A percentile compares a stretch with the other conserved stretches of the same genome.
Conservation (phyloP, 2,113 vertebrate genomes). For the Xiphophorus maculatus region DNA sequence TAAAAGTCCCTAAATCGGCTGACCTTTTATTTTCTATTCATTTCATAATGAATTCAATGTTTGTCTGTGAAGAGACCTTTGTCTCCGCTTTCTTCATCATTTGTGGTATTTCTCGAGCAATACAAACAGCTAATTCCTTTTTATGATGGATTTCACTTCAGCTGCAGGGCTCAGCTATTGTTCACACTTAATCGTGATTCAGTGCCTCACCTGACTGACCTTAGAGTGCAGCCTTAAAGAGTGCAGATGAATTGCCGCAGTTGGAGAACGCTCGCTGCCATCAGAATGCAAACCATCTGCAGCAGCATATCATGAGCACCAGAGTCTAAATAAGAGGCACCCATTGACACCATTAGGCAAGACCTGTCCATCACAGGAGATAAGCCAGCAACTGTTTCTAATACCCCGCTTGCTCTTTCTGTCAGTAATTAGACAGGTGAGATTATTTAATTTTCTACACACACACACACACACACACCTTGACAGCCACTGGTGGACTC, state of each 20-base stretch:
- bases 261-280: slow-evolving; percentile 42
- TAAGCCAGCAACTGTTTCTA: slow-evolving; percentile 38
- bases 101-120: slow-evolving; percentile 27
- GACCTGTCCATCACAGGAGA: slow-evolving; percentile 42
- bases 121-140: slow-evolving; percentile 23
- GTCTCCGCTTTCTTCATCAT: slow-evolving; percentile 22
- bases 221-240: slow-evolving; percentile 45
- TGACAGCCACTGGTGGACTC: slow-evolving; percentile 27
- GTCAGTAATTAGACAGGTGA: slow-evolving; percentile 65
- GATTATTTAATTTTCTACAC: slow-evolving; percentile 63
- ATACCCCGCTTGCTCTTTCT: slow-evolving; percentile 35
- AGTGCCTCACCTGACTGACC: slow-evolving; percentile 56
- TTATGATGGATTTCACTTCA: slow-evolving; percentile 35
- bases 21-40: background rate
- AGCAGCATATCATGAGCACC: slow-evolving; percentile 12
- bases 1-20: background rate
- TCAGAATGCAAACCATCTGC: slow-evolving; percentile 57
- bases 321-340: slow-evolving; percentile 19
- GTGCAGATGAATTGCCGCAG: slow-evolving; percentile 61
- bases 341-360: slow-evolving; percentile 49
- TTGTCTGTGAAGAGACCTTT: slow-evolving; percentile 9
- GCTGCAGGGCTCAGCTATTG: slow-evolving; percentile 23
- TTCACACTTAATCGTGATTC: slow-evolving; percentile 53
- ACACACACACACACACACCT: background rate
- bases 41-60: slow-evolving; percentile 16